Percentiles rank a stretch among this genome's conserved stretches.
phyloP scores from a whole-genome alignment of 2,113 vertebrate species.

The Pteropus alecto region DNA sequence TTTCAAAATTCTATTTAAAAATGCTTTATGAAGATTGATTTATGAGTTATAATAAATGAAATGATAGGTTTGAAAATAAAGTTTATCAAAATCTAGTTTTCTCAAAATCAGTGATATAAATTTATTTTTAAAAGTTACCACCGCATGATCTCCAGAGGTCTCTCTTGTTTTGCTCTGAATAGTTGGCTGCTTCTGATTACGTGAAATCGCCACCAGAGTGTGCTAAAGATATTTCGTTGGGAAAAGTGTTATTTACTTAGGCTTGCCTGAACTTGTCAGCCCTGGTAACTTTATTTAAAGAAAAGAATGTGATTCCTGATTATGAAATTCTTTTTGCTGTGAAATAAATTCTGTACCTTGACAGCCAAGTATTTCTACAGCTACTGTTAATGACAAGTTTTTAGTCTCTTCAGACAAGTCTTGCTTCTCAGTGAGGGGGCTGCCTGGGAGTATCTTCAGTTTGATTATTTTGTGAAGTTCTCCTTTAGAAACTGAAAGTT shows the following conservation, averaged over 20 bases:
- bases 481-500: conserved; percentile 32
- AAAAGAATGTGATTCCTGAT: conserved; percentile 23
- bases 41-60: background rate
- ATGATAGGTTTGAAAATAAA: background rate
- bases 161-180: background rate
- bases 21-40: background rate
- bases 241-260: background rate
- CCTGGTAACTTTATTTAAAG: background rate
- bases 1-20: background rate
- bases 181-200: background rate
- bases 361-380: conserved; percentile 6
- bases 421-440: background rate
- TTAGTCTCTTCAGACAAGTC: conserved; percentile 12
- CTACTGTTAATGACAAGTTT: background rate
- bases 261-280: conserved; percentile 3
- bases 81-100: background rate
- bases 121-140: background rate
- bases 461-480: background rate
- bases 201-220: conserved; percentile 75
- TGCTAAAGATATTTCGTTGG: conserved; percentile 55
- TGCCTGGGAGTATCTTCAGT: background rate
- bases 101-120: background rate
- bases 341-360: conserved; percentile 14
- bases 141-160: background rate
- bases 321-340: conserved; percentile 1